phyloP scores from a whole-genome alignment of 2,797 vertebrate species.

The Odontamblyopus lacepedii region DNA sequence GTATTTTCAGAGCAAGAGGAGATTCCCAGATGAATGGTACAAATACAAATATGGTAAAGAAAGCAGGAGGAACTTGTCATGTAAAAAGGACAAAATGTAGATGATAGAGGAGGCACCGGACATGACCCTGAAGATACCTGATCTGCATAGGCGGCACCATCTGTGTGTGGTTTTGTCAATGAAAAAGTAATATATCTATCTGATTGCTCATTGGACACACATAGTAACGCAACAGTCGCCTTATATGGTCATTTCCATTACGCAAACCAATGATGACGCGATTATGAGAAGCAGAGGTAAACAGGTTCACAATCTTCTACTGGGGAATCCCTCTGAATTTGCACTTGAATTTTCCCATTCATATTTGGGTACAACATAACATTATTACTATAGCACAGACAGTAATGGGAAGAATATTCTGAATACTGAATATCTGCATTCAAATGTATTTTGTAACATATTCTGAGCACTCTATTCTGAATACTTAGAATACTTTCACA shows the following conservation, averaged over 20 bases:
- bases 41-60: constrained; percentile 23
- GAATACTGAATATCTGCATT: too few relatives aligned
- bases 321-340: not conserved
- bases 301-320: not conserved
- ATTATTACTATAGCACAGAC: too few relatives aligned
- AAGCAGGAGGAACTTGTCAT: constrained; percentile 3
- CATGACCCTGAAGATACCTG: not conserved
- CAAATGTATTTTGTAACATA: too few relatives aligned
- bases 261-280: not conserved
- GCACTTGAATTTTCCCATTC: not conserved
- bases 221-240: not conserved
- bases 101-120: not conserved
- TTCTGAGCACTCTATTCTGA: too few relatives aligned
- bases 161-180: not conserved
- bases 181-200: not conserved
- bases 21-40: constrained; percentile 47
- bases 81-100: not conserved
- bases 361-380: not conserved
- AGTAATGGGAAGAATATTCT: too few relatives aligned
- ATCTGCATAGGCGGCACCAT: not conserved
- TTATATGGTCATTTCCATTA: not conserved
- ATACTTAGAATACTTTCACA: too few relatives aligned
- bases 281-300: not conserved
- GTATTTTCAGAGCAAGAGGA: constrained; percentile 55
- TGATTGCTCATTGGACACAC: not conserved